Evolutionary conservation across 1,140 invertebrate species (phyloP).

Genomic region (Drosophila leontia): DNA sequence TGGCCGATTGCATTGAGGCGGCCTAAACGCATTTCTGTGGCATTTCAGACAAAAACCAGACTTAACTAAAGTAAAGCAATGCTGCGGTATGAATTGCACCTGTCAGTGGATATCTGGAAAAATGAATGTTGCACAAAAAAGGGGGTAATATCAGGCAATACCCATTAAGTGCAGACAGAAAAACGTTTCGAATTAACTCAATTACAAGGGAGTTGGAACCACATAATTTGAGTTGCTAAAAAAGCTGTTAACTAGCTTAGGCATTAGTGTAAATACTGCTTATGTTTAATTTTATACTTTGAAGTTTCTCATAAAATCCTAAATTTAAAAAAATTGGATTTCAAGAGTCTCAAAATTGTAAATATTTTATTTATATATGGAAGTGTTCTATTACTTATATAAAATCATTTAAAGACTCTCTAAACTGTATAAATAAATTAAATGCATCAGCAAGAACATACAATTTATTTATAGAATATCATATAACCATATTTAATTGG

Average conservation of each 20-base stretch:
- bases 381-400: neutral
- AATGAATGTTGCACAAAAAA: slow-evolving; percentile 39
- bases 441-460: neutral
- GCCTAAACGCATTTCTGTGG: slow-evolving; percentile 63
- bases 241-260: neutral
- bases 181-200: slow-evolving; percentile 1
- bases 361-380: neutral
- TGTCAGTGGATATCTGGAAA: slow-evolving; percentile 57
- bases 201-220: neutral
- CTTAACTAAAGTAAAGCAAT: slow-evolving; percentile 33
- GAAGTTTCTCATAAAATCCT: neutral
- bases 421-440: neutral
- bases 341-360: neutral
- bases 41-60: slow-evolving; percentile 26
- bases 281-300: neutral
- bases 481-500: no score
- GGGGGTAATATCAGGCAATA: slow-evolving; percentile 7
- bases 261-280: neutral
- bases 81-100: slow-evolving; percentile 53
- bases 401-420: no score
- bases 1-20: slow-evolving; percentile 38
- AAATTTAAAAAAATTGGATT: neutral
- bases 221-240: neutral
- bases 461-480: neutral
- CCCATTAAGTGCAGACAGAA: slow-evolving; percentile 2